Percentiles rank a stretch among this genome's conserved stretches.
These are phyloP conservation scores for Drosophila paramelanica DNA, from an alignment of 2,888 invertebrate species.

Conservation along the genomic window DNA sequence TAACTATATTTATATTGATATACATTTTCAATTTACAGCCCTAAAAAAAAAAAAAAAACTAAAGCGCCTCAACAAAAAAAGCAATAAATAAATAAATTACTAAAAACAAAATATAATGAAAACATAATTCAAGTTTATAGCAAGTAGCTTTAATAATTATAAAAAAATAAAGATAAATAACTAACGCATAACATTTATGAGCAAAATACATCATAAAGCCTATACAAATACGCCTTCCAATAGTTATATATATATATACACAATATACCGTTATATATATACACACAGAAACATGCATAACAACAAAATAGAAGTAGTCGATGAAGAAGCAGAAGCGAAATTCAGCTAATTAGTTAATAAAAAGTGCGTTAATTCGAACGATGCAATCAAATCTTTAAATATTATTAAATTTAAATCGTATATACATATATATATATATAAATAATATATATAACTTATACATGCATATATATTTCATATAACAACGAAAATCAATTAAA, in stretches of 20 bases:
- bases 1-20: conserved; percentile 16
- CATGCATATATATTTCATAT: conserved; percentile 61
- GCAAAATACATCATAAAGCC: conserved; percentile 60
- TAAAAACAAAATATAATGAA: conserved; percentile 13
- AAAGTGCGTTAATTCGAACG: conserved; percentile 69
- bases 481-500: conserved; percentile 41
- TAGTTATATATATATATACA: conserved; percentile 67
- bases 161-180: conserved; percentile 12
- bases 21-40: conserved; percentile 44
- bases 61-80: conserved; percentile 52
- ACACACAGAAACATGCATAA: conserved; percentile 48
- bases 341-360: conserved; percentile 32
- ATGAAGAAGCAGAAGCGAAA: conserved; percentile 15
- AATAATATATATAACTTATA: conserved; percentile 25
- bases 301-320: neutral
- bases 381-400: conserved; percentile 72
- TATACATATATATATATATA: conserved; percentile 20
- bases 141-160: conserved; percentile 66
- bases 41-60: conserved; percentile 24
- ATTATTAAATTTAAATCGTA: conserved; percentile 28
- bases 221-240: conserved; percentile 76
- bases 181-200: conserved; percentile 60
- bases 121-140: conserved; percentile 52
- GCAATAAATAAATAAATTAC: conserved; percentile 47
- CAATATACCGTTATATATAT: conserved; percentile 54